Percentiles rank a stretch among this genome's conserved stretches.
Conservation (phyloP, 2,113 vertebrate genomes). For the Otis tarda region DNA sequence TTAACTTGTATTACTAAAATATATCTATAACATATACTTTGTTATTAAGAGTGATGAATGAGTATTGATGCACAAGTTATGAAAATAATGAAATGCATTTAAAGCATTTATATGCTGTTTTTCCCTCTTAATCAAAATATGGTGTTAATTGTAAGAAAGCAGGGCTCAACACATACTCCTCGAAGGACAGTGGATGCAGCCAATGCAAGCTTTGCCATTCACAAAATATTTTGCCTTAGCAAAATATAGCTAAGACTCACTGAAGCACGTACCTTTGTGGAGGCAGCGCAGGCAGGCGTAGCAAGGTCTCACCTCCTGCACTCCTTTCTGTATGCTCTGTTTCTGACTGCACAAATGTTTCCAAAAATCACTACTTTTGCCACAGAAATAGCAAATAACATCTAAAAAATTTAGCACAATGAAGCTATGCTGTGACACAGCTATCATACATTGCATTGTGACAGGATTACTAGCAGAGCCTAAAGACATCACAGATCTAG, state of each 20-base stretch:
- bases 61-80: neutral
- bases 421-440: neutral
- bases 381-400: neutral
- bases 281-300: fast-evolving
- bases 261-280: neutral
- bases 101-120: neutral
- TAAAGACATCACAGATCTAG: neutral
- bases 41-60: neutral
- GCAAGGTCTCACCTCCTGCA: neutral
- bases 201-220: neutral
- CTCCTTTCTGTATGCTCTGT: neutral
- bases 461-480: neutral
- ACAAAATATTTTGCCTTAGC: neutral
- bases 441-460: fast-evolving
- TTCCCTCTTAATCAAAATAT: neutral
- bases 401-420: neutral
- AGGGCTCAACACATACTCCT: neutral
- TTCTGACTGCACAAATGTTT: neutral
- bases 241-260: neutral
- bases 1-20: neutral
- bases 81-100: neutral
- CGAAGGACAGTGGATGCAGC: fast-evolving
- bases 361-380: neutral
- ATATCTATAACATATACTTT: neutral
- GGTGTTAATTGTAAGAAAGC: neutral